Base-by-base conservation (phyloP, 2,113 vertebrate species). In the Todiramphus chloris region DNA sequence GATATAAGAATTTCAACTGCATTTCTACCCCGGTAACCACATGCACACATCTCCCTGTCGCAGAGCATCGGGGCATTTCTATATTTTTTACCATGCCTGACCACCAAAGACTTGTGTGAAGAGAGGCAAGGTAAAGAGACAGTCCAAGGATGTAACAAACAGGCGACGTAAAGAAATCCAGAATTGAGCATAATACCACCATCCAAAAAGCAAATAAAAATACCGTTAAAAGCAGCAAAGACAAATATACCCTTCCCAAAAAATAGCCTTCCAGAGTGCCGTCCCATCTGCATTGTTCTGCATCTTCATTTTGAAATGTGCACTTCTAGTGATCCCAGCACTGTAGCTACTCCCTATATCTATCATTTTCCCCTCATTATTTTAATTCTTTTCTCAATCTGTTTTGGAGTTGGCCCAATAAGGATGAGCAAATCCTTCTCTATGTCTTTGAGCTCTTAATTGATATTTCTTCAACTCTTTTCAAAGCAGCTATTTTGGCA, bases 391-490 rank as follows among this genome's bases (percentile, higher is more conserved):
- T 97, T 97, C 97, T 97, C 97, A 98, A 98, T 98, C 98, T 97
- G 98, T 98, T 98, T 98, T 98, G 98, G 98, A 98, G 98, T 98
- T 97, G 97, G 97, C 98, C 98, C 98, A 98, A 98, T 98, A 98
- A 98, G 97, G 97, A 98, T 98, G 98, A 98, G 98, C 98, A 98
- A 98, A 98, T 98, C 98, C 96, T 97, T 98, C 98, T 98, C 97
- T 97, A 97, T 98, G 97, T 98, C 98, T 98, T 98, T 97, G 97
- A 98, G 98, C 98, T 98, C 98, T 98, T 98, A 98, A 98, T 98
- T 98, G 98, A 98, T 98, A 98, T 98, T 98, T 98, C 98, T 98
- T 98, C 98, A 98, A 98, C 98, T 98, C 98, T 98, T 98, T 98
- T 98, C 98, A 98, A 98, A 98, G 98, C 98, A 98, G 98, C 98